Conservation (phyloP, 2,888 invertebrate genomes). For the Barypeithes pellucidus region DNA sequence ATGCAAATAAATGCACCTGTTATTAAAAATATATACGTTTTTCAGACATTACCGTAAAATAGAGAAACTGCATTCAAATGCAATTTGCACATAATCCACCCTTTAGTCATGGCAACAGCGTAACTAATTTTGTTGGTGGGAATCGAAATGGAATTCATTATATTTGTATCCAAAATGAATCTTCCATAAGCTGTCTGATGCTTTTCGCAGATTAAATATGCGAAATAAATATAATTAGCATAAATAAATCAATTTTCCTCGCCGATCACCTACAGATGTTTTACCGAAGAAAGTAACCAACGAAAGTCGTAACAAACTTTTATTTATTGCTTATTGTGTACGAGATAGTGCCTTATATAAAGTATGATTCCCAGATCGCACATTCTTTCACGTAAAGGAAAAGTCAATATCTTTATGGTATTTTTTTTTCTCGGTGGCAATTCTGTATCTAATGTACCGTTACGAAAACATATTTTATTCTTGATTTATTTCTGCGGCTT, state of each 20-base stretch:
- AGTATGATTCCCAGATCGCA: conserved; percentile 20
- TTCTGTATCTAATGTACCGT: conserved; percentile 29
- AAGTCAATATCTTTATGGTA: conserved; percentile 32
- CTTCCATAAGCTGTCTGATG: too few species aligned
- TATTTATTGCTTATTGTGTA: conserved; percentile 42
- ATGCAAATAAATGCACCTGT: too few species aligned
- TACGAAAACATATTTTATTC: conserved; percentile 21
- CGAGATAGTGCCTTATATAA: conserved; percentile 27
- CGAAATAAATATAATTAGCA: too few species aligned
- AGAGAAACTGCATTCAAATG: too few species aligned
- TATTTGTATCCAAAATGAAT: too few species aligned
- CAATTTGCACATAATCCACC: too few species aligned
- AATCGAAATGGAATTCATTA: too few species aligned
- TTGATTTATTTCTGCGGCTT: conserved; percentile 13
- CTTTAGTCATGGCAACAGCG: too few species aligned
- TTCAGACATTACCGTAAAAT: too few species aligned
- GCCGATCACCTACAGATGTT: conserved; percentile 10
- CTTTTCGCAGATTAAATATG: too few species aligned
- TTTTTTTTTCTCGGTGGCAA: conserved; percentile 3
- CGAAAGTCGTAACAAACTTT: conserved; percentile 11
- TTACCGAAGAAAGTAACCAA: conserved; percentile 12
- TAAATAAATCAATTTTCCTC: neutral
- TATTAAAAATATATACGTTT: too few species aligned
- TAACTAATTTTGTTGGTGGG: too few species aligned
- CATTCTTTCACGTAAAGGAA: conserved; percentile 44